Conservation (phyloP, 2,888 invertebrate genomes). For the Endotricha flammealis region DNA sequence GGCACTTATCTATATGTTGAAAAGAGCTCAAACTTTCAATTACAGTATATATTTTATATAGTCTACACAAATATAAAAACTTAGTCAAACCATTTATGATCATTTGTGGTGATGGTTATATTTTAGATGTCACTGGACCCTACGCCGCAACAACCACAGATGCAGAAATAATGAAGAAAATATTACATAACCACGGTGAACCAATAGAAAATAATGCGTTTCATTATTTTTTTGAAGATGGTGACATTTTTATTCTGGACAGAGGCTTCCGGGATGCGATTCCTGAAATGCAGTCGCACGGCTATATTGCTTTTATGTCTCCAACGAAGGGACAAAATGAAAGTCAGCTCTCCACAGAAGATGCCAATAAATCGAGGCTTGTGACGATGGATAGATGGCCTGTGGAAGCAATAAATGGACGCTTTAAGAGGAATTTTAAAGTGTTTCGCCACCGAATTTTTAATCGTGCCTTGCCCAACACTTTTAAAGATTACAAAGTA, state of each 20-base stretch:
- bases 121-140: constrained; percentile 14
- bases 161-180: constrained; percentile 11
- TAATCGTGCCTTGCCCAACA: too few relatives aligned
- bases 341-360: too few relatives aligned
- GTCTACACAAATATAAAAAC: constrained; percentile 16
- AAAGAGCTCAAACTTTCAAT: constrained; percentile 20
- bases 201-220: not conserved
- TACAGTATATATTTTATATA: constrained; percentile 19
- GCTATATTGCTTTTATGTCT: too few relatives aligned
- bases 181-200: constrained; percentile 2
- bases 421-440: too few relatives aligned
- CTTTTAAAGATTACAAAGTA: too few relatives aligned
- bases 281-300: too few relatives aligned
- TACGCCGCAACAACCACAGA: constrained; percentile 16
- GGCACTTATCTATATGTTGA: constrained; percentile 20
- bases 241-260: constrained; percentile 15
- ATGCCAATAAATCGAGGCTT: too few relatives aligned
- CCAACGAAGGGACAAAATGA: too few relatives aligned
- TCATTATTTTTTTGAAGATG: constrained; percentile 4
- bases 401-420: too few relatives aligned
- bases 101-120: constrained; percentile 15
- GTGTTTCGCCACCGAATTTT: too few relatives aligned
- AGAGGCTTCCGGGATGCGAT: constrained; percentile 1
- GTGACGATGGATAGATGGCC: too few relatives aligned
- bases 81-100: constrained; percentile 16